These are phyloP conservation scores for Nyctibius grandis DNA, from an alignment of 2,797 vertebrate genomes.

Conservation along the genomic window DNA sequence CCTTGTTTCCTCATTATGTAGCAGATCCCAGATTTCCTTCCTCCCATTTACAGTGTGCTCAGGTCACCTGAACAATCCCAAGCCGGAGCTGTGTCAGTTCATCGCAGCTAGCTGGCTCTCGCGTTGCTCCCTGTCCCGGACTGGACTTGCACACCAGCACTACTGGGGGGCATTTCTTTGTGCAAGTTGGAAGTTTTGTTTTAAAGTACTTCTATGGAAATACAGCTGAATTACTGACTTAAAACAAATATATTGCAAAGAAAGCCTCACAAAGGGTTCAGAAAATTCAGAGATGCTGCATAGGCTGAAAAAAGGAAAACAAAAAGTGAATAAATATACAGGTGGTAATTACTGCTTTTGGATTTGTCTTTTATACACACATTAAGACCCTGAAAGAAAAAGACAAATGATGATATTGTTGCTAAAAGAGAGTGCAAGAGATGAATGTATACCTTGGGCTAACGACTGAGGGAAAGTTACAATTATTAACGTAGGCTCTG, in stretches of 20 bases:
- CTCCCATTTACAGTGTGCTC: accelerated
- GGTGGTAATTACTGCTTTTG: not conserved
- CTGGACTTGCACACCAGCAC: not conserved
- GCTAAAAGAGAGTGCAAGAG: not conserved
- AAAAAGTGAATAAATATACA: not conserved
- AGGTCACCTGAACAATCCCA: not conserved
- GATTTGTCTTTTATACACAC: not conserved
- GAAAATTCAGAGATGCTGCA: not conserved
- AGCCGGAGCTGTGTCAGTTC: accelerated
- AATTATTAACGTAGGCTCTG: conserved; percentile 20
- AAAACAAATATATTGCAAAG: not conserved
- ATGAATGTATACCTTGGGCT: not conserved
- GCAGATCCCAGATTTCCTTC: not conserved
- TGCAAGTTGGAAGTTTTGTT: not conserved
- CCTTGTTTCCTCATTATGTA: not conserved
- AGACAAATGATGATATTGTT: not conserved
- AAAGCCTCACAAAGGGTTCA: not conserved
- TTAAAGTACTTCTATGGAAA: not conserved
- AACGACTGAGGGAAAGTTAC: not conserved
- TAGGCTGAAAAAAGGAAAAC: not conserved
- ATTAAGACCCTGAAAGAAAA: not conserved
- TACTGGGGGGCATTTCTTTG: accelerated
- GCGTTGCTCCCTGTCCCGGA: accelerated
- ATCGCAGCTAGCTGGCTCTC: accelerated
- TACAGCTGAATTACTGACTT: not conserved